phyloP scores from a whole-genome alignment of 1,140 invertebrate species.

The Harpegnathos saltator region DNA sequence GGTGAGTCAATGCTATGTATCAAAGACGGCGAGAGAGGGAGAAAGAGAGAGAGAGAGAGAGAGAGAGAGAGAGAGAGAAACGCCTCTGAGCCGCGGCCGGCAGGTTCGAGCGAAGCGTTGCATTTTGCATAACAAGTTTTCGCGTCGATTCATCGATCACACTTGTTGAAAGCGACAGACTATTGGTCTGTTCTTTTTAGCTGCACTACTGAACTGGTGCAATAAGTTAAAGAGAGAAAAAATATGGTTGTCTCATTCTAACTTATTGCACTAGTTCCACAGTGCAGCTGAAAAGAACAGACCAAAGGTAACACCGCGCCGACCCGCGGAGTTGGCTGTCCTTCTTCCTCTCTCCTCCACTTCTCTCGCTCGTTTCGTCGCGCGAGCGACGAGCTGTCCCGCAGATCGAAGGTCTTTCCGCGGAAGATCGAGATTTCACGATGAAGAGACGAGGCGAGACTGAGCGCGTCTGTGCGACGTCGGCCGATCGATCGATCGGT shows the following conservation, averaged over 20 bases:
- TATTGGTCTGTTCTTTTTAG: too few species aligned
- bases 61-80: too few species aligned
- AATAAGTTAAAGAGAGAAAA: too few species aligned
- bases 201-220: too few species aligned
- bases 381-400: not conserved
- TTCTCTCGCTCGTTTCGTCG: not conserved
- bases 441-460: not conserved
- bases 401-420: not conserved
- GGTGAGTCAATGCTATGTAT: not conserved
- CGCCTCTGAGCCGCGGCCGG: not conserved
- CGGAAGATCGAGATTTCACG: conserved; percentile 18
- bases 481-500: too few species aligned
- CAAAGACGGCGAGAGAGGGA: too few species aligned
- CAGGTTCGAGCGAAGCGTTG: not conserved
- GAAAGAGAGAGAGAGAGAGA: too few species aligned
- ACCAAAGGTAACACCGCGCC: not conserved
- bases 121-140: conserved; percentile 28
- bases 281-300: too few species aligned
- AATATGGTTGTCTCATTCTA: too few species aligned
- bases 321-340: not conserved
- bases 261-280: too few species aligned
- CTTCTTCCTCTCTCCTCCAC: not conserved
- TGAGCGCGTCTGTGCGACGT: too few species aligned
- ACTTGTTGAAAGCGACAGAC: not conserved
- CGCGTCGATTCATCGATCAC: not conserved